These are phyloP conservation scores for Calidris pygmaea DNA, from an alignment of 2,113 vertebrate genomes.

Conservation along the genomic window DNA sequence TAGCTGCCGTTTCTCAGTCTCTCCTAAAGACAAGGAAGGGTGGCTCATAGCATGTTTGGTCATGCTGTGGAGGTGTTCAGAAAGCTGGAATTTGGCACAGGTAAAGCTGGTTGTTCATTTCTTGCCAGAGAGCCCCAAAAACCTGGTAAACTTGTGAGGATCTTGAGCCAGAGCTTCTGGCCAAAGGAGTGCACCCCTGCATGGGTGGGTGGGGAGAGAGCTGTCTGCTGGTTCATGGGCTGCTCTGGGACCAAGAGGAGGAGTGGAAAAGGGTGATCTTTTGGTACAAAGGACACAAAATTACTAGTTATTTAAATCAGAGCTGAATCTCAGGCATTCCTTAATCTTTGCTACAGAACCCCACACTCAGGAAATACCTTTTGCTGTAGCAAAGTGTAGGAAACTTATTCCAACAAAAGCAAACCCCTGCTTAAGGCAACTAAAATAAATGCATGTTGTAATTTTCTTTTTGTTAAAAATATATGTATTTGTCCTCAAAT, in stretches of 20 bases:
- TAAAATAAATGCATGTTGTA: not conserved
- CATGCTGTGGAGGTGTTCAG: not conserved
- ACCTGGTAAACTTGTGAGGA: not conserved
- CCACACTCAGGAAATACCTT: not conserved
- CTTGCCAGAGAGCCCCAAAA: not conserved
- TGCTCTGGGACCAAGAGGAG: not conserved
- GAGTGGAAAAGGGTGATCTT: not conserved
- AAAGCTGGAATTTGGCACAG: not conserved
- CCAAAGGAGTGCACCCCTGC: fast-evolving
- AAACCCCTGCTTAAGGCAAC: not conserved
- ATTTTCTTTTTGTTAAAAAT: not conserved
- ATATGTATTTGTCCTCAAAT: not conserved
- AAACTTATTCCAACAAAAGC: not conserved
- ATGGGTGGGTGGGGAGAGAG: not conserved
- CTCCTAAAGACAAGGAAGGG: not conserved
- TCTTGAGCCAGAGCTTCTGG: not conserved
- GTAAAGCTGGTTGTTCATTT: not conserved
- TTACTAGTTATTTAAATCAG: not conserved
- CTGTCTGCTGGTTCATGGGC: not conserved
- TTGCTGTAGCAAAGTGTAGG: not conserved
- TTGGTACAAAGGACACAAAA: not conserved
- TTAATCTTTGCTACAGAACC: not conserved
- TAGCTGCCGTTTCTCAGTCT: not conserved
- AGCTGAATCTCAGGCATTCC: not conserved
- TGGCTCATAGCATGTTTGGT: not conserved